A percentile compares a stretch with the other conserved stretches of the same genome.
These are phyloP conservation scores for Drosophila azteca DNA, from an alignment of 1,140 invertebrate genomes.

Conservation along the genomic window DNA sequence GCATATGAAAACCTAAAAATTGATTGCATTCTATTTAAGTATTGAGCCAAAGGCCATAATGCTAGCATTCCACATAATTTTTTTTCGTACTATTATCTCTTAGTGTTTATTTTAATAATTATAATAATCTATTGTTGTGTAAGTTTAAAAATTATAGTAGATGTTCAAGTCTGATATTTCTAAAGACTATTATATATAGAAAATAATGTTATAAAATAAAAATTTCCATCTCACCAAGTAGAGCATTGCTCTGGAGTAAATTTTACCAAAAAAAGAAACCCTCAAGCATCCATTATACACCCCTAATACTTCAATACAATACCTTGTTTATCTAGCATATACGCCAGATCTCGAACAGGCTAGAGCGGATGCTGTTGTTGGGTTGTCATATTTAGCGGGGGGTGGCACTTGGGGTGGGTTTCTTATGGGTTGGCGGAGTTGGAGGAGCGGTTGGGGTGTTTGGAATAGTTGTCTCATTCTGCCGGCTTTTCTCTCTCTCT, in stretches of 20 bases:
- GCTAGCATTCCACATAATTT: too few relatives aligned
- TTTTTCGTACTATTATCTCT: too few relatives aligned
- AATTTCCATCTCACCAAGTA: slow-evolving; percentile 22
- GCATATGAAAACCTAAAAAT: slow-evolving; percentile 11
- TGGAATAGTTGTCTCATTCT: slow-evolving; percentile 40
- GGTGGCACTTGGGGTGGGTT: slow-evolving; percentile 44
- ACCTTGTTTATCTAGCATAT: slow-evolving; percentile 73
- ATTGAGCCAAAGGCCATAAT: too few relatives aligned
- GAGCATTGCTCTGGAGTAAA: slow-evolving; percentile 27
- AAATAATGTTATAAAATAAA: background rate
- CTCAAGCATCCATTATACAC: slow-evolving; percentile 57
- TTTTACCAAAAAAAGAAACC: slow-evolving; percentile 16
- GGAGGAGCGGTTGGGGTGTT: slow-evolving; percentile 17
- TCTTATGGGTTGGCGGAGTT: background rate
- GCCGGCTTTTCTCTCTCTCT: slow-evolving; percentile 42
- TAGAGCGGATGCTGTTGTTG: slow-evolving; percentile 55
- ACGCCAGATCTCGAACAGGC: slow-evolving; percentile 55
- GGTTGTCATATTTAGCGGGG: slow-evolving; percentile 30
- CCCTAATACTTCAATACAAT: slow-evolving; percentile 44
- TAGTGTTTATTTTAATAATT: too few relatives aligned
- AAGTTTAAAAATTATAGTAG: background rate
- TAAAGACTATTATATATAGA: background rate
- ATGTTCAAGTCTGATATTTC: background rate
- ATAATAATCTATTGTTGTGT: too few relatives aligned
- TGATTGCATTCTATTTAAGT: too few relatives aligned